Conservation (phyloP, 2,888 invertebrate genomes). For the Carterocephalus palaemon region DNA sequence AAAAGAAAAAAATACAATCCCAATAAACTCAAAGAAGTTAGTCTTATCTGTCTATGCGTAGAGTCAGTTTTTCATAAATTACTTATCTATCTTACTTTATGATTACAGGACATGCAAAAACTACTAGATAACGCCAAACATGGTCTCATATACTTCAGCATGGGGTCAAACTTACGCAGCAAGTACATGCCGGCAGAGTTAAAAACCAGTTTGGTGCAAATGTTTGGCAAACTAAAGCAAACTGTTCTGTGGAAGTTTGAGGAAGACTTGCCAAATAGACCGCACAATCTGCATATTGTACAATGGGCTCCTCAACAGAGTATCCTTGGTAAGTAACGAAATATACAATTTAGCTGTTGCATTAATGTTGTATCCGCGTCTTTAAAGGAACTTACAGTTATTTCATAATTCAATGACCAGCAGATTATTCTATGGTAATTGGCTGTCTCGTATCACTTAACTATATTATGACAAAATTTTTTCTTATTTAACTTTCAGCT, state of each 20-base stretch:
- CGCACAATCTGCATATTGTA: slow-evolving; percentile 50
- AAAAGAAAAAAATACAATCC: too few species aligned
- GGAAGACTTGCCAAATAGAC: slow-evolving; percentile 40
- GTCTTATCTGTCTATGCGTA: too few species aligned
- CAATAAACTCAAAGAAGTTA: too few species aligned
- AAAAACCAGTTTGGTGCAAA: slow-evolving; percentile 41
- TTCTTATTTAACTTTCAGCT: slow-evolving; percentile 35
- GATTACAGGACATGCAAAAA: slow-evolving; percentile 46
- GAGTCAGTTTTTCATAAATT: too few species aligned
- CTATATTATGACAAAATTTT: too few species aligned
- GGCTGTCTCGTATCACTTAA: too few species aligned
- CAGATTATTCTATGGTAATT: too few species aligned
- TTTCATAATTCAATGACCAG: too few species aligned
- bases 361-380: neutral
- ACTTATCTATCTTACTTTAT: too few species aligned
- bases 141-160: slow-evolving; percentile 59
- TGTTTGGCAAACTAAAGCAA: slow-evolving; percentile 53
- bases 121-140: slow-evolving; percentile 48
- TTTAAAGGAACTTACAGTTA: too few species aligned
- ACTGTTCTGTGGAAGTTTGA: slow-evolving; percentile 63
- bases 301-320: slow-evolving; percentile 56
- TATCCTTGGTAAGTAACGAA: slow-evolving; percentile 40
- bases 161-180: slow-evolving; percentile 54
- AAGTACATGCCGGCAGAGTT: slow-evolving; percentile 41
- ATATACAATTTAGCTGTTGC: neutral